A percentile compares a stretch with the other conserved stretches of the same genome.
phyloP scores from a whole-genome alignment of 2,113 vertebrate genomes.

The Tupaia tana region DNA sequence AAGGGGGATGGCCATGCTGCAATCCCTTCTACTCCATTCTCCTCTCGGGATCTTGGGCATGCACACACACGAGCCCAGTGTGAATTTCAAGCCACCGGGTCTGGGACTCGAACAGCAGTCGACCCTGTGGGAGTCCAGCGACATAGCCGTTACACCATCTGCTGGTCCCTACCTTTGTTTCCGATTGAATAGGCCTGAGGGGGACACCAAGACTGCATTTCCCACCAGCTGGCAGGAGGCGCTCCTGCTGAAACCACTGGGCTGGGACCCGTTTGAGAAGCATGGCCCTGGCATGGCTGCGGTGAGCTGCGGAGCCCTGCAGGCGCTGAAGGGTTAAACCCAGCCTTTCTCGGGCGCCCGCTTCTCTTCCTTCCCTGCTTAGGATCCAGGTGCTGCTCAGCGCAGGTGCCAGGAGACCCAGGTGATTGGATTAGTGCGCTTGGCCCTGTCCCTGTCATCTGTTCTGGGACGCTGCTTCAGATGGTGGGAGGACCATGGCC shows the following conservation, averaged over 20 bases:
- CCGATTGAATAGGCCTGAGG: neutral
- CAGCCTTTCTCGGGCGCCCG: neutral
- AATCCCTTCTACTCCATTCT: neutral
- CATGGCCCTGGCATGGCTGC: too few species aligned
- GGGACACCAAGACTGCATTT: neutral
- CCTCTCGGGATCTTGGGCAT: too few species aligned
- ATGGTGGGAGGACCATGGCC: neutral
- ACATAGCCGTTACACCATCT: too few species aligned
- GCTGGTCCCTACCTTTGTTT: neutral
- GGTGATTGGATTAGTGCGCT: constrained; percentile 44
- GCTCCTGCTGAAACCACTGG: fast-evolving
- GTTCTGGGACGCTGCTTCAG: constrained; percentile 7
- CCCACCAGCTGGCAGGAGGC: neutral
- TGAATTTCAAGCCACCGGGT: too few species aligned
- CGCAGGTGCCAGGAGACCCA: constrained; percentile 26
- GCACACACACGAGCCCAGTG: too few species aligned
- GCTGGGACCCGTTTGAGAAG: neutral
- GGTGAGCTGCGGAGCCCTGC: fast-evolving
- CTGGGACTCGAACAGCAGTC: too few species aligned
- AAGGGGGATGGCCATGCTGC: too few species aligned
- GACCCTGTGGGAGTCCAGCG: too few species aligned
- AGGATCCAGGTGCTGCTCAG: neutral
- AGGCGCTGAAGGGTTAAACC: neutral
- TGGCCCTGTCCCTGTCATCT: constrained; percentile 36
- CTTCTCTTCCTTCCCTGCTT: neutral